These are phyloP conservation scores for Notarius lentiginosus DNA, from an alignment of 2,113 vertebrate genomes.

Conservation along the genomic window DNA sequence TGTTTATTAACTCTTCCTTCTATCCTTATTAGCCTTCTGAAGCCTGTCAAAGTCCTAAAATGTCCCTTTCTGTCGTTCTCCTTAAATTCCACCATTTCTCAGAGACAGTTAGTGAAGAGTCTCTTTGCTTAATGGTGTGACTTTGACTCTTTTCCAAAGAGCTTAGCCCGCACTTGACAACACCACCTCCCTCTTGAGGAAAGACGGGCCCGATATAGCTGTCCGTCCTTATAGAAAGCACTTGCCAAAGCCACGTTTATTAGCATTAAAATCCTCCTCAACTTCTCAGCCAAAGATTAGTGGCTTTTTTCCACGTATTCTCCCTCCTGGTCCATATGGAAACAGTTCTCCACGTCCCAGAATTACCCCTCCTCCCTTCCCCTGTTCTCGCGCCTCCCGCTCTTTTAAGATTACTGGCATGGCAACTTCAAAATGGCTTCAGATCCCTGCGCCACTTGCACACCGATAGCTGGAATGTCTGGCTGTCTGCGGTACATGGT, in stretches of 20 bases:
- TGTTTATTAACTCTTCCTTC: background rate
- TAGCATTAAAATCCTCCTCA: constrained; percentile 60
- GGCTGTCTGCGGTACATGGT: constrained; percentile 44
- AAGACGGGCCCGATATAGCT: constrained; percentile 56
- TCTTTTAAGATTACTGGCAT: constrained; percentile 70
- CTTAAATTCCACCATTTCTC: constrained; percentile 21
- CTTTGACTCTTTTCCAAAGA: constrained; percentile 50
- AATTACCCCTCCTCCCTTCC: constrained; percentile 43
- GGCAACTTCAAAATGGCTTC: constrained; percentile 70
- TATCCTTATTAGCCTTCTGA: background rate
- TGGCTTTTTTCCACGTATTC: constrained; percentile 70
- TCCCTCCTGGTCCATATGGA: constrained; percentile 70
- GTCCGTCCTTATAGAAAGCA: constrained; percentile 54
- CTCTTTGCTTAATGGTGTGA: constrained; percentile 44
- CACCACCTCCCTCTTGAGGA: constrained; percentile 58
- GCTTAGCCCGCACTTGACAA: constrained; percentile 55
- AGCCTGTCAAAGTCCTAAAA: constrained; percentile 14
- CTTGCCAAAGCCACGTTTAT: constrained; percentile 57
- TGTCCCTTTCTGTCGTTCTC: constrained; percentile 18
- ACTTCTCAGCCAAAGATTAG: constrained; percentile 66
- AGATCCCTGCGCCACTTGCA: constrained; percentile 58
- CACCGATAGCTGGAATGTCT: constrained; percentile 56
- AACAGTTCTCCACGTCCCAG: constrained; percentile 63
- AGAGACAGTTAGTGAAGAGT: constrained; percentile 26
- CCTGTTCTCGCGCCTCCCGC: constrained; percentile 46